Evolutionary conservation across 2,888 invertebrate genomes (phyloP), one percentile per base, ranked within the genome.

Genomic region (Ormyrus nitidulus): DNA sequence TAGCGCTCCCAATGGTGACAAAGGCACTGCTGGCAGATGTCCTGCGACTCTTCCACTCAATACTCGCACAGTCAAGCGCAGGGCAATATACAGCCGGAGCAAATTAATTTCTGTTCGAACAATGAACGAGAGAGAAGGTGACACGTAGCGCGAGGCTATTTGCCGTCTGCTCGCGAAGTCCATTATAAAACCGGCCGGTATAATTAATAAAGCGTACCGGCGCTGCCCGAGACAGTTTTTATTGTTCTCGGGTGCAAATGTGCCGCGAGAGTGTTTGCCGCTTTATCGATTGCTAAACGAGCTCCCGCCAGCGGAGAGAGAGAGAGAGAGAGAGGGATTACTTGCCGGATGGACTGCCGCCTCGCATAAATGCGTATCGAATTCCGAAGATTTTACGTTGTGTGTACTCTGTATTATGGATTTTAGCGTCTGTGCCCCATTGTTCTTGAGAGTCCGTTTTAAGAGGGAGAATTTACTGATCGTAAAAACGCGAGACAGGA

Each of bases 51-150:
- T 34, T 34, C 34, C 34, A 34, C 34, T 34, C 34, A 34, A 34
- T 34, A 34, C 34, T 34, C 34, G 34, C 34, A 34, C 34, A 34
- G 34, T 34, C 34, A 4, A 34, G 34, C 34, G 34, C 34, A 4
- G 34, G 34, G 34, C 34, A 34, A 34, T 34, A 34, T 34, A 34
- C 34, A 34, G 34, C 34, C 34, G 4, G 34, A 13, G 56, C 9
- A 58, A 77, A 77, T 77, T 58, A 77, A 71, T 77, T 65, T 77
- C 51, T 58, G 10, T 34, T 58, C 13, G 54, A 65, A 77, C 58
- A 77, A 64, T 49, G 54, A 77, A 34, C 10, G 11, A 61, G 10
- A 11, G 19, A 44, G 6, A 19, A 64, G 7, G 54, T 48, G 54
- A 64, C 34, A 34, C 6, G 5, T 9, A 11, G 44, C 49, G 19